Conservation (phyloP, 2,888 invertebrate genomes). For the Aphodius granarius region DNA sequence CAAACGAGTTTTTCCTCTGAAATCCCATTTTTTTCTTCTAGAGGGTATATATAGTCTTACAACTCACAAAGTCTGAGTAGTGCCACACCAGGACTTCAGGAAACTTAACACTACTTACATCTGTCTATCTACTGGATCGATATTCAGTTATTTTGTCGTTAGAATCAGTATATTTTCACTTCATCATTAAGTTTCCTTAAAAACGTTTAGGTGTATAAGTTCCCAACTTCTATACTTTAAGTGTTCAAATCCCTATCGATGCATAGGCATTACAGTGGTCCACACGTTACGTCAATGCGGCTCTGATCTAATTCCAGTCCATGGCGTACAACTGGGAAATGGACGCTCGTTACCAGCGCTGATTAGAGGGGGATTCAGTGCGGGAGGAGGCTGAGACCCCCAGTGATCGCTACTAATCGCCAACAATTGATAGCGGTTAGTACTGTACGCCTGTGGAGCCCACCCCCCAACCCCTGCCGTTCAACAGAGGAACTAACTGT, state of each 20-base stretch:
- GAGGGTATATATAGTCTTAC: no score
- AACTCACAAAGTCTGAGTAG: no score
- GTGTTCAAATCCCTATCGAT: not conserved
- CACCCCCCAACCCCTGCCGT: not conserved
- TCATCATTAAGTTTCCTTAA: no score
- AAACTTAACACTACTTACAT: no score
- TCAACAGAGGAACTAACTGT: not conserved
- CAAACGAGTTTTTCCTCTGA: no score
- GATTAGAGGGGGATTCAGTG: conserved; percentile 31
- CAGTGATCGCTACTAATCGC: conserved; percentile 34
- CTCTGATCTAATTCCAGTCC: not conserved
- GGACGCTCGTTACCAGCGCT: conserved; percentile 33
- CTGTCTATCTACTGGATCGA: no score
- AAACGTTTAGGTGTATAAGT: not conserved
- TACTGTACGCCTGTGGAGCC: conserved; percentile 20
- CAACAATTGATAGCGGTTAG: conserved; percentile 36
- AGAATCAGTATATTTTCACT: no score
- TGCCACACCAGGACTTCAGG: no score
- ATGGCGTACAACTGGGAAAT: not conserved
- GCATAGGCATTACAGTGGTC: not conserved
- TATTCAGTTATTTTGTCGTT: no score
- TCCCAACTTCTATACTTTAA: not conserved
- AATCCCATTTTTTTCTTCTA: no score
- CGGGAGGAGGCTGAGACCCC: conserved; percentile 16
- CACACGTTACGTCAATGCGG: not conserved